These are phyloP conservation scores for Sarotherodon lohbergeri DNA, from an alignment of 2,113 vertebrate genomes.

Conservation along the genomic window DNA sequence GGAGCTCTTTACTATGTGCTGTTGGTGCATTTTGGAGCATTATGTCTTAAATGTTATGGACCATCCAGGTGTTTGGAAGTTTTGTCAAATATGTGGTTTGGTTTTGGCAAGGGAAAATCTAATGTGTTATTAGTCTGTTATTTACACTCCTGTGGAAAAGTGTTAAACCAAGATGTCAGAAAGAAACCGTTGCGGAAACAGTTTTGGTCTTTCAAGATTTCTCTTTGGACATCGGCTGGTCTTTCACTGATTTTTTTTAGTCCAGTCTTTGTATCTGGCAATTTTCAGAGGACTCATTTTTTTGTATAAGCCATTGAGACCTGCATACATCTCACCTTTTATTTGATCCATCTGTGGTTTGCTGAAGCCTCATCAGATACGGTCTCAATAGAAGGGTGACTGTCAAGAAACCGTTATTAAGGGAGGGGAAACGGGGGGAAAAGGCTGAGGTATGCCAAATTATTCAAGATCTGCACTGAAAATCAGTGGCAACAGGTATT, in stretches of 20 bases:
- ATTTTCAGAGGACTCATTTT: background rate
- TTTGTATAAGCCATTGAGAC: background rate
- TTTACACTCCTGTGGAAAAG: background rate
- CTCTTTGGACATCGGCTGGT: background rate
- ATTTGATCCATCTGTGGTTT: background rate
- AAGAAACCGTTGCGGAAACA: background rate
- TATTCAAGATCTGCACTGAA: background rate
- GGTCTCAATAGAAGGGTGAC: background rate
- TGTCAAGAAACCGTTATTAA: background rate
- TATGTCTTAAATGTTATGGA: background rate
- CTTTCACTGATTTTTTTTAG: background rate
- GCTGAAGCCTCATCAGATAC: background rate
- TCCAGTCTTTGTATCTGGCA: background rate
- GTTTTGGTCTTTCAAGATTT: background rate
- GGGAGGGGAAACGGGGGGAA: fast-evolving
- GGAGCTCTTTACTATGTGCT: background rate
- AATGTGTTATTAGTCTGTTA: background rate
- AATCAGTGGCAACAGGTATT: background rate
- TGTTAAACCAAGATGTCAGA: background rate
- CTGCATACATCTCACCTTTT: background rate
- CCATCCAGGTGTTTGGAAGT: background rate
- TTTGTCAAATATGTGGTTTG: background rate
- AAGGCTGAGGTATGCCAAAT: background rate
- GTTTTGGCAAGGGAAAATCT: background rate
- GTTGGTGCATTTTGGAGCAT: background rate